phyloP scores from a whole-genome alignment of 2,113 vertebrate species.

The Calidris pugnax region DNA sequence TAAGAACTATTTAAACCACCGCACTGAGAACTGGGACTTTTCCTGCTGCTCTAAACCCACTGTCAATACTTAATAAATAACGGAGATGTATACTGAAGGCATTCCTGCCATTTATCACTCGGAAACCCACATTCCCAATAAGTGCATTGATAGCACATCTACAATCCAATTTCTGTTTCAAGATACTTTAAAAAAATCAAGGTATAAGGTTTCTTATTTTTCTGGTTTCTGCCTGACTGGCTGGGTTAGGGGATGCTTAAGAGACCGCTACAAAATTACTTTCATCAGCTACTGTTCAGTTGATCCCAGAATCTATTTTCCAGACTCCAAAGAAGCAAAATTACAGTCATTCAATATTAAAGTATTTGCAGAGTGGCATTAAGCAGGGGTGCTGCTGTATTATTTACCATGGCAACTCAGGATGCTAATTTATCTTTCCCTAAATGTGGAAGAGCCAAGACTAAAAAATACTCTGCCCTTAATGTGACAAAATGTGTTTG shows the following conservation, averaged over 20 bases:
- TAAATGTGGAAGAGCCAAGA: neutral
- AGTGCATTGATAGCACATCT: neutral
- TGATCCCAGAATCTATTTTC: slow-evolving; percentile 27
- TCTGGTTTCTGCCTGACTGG: neutral
- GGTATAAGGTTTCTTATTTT: neutral
- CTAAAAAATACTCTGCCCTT: neutral
- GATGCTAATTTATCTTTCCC: slow-evolving; percentile 7
- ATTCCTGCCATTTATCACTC: neutral
- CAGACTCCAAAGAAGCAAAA: slow-evolving; percentile 33
- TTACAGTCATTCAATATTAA: slow-evolving; percentile 3
- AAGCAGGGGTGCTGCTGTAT: neutral
- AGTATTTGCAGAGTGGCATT: slow-evolving; percentile 6
- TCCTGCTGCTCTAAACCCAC: slow-evolving; percentile 6
- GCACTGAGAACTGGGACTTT: neutral
- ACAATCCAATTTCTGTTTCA: neutral
- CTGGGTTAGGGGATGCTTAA: neutral
- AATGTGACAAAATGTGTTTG: neutral
- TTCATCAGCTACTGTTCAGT: neutral
- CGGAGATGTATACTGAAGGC: neutral
- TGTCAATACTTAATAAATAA: slow-evolving; percentile 51
- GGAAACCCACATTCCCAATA: neutral
- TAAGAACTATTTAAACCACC: neutral
- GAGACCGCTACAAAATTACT: slow-evolving; percentile 19
- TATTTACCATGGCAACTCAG: slow-evolving; percentile 45
- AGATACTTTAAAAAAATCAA: neutral